Evolutionary conservation across 1,140 invertebrate genomes (phyloP).

Genomic region (Drosophila nikananu): DNA sequence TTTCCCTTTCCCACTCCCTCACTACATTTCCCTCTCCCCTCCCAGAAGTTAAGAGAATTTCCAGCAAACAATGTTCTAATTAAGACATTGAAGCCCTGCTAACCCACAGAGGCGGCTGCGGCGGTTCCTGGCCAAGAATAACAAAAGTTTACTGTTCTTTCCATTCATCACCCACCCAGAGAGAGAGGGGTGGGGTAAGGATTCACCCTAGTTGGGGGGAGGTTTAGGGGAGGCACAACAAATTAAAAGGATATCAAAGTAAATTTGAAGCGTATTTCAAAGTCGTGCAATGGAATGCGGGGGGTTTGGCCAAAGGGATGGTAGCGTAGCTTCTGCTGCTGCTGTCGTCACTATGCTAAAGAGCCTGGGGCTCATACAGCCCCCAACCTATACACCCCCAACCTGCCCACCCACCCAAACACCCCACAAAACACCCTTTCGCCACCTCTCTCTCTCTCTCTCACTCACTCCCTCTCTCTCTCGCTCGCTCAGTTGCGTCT

Average conservation of each 20-base stretch:
- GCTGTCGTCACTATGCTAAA: conserved; percentile 73
- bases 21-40: rapidly evolving
- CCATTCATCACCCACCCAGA: conserved; percentile 10
- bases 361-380: conserved; percentile 27
- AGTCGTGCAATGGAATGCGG: conserved; percentile 51
- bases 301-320: conserved; percentile 1
- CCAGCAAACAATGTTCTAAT: conserved; percentile 62
- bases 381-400: background rate
- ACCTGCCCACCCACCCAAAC: background rate
- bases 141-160: conserved; percentile 20
- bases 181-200: background rate
- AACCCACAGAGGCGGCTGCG: conserved; percentile 27
- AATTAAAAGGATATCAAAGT: conserved; percentile 78
- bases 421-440: conserved; percentile 24
- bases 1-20: background rate
- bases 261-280: conserved; percentile 79
- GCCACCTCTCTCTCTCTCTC: conserved; percentile 8
- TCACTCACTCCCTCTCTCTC: conserved; percentile 6
- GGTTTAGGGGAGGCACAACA: conserved; percentile 13
- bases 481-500: conserved; percentile 54
- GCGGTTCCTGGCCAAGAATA: conserved; percentile 22
- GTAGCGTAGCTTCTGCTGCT: background rate
- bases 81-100: conserved; percentile 56
- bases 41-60: conserved; percentile 20
- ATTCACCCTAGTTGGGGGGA: too few species aligned